A percentile compares a stretch with the other conserved stretches of the same genome.
These are phyloP conservation scores for Gisinianus flammeolus DNA, from an alignment of 2,888 invertebrate genomes.

Conservation along the genomic window DNA sequence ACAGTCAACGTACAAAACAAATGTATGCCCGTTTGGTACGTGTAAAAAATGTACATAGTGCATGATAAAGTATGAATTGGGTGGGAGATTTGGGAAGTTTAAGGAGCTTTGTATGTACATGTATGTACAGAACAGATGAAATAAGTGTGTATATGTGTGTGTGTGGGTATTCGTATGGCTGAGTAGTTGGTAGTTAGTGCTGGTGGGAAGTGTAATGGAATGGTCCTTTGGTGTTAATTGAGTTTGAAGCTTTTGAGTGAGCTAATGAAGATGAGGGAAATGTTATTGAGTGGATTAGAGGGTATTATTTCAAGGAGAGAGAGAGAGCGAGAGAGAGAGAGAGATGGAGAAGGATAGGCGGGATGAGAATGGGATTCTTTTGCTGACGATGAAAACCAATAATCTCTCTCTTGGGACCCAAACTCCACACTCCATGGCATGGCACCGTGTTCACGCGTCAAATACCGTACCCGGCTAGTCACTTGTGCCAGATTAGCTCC, in stretches of 20 bases:
- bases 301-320: slow-evolving; percentile 38
- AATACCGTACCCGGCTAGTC: slow-evolving; percentile 44
- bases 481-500: slow-evolving; percentile 58
- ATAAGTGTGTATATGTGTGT: background rate
- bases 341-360: background rate
- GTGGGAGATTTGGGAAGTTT: no score
- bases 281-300: slow-evolving; percentile 59
- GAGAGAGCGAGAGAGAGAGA: slow-evolving; percentile 6
- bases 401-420: slow-evolving; percentile 58
- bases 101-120: background rate
- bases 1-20: no score
- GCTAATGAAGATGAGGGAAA: slow-evolving; percentile 58
- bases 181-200: no score
- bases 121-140: background rate
- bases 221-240: slow-evolving; percentile 48
- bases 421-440: slow-evolving; percentile 39
- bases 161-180: no score
- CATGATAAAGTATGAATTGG: background rate
- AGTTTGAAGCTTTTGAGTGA: slow-evolving; percentile 55
- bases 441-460: slow-evolving; percentile 47
- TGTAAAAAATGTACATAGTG: no score
- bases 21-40: no score
- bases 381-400: slow-evolving; percentile 59
- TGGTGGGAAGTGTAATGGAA: slow-evolving; percentile 14
- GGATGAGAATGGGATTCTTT: slow-evolving; percentile 48